Base-by-base conservation (phyloP, 1,140 invertebrate genomes). In the Dreissena rostriformis region DNA sequence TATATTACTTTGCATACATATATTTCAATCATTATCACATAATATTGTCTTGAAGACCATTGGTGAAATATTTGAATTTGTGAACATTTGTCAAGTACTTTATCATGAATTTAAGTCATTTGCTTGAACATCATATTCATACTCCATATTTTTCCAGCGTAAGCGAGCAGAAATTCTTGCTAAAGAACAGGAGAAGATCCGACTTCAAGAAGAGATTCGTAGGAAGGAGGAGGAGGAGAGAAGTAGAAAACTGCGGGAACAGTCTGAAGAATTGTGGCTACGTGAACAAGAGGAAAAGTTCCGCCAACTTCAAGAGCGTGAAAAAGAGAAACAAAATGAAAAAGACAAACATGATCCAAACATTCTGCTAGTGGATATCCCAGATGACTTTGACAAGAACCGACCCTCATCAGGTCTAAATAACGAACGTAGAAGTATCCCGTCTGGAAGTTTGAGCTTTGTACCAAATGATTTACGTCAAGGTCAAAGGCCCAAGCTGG, bases 181-280 rank as follows among this genome's bases (percentile, higher is more conserved):
- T 82, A 81, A 75, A 85, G 83, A 88, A 85, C 86, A 90, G 82
- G 87, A 91, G 74, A 86, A 73, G 82, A 71, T 87, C 51, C 85
- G 82, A 52, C 72, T 71, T 66, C 82, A 86, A 67, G 74, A 87
- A 68, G 91, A 91, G 67, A 81, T 68, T 22, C 82, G 84, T 88
- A 86, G 86, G 93, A 80, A 92, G 91, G 88, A 92, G 86, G 92
- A 95, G 90, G 93, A 94, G 86, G 89, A 89, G 57, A 22, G 87
- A 68, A 81, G 85, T 14, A 84, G 84, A 49, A 83, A 86, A 76
- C 63, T 89, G n/a, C 86, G 82, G 61, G 87, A 86, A 53, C 84
- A 89, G 76, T 86, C 87, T 39, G 88, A 91, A 65, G 79, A 86
- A 86, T 76, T 83, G 82, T 90, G 88, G 88, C 65, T 89, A 26